Evolutionary conservation across 2,797 vertebrate species (phyloP), one percentile per base, ranked within the genome.

Genomic region (Cheirogaleus major): DNA sequence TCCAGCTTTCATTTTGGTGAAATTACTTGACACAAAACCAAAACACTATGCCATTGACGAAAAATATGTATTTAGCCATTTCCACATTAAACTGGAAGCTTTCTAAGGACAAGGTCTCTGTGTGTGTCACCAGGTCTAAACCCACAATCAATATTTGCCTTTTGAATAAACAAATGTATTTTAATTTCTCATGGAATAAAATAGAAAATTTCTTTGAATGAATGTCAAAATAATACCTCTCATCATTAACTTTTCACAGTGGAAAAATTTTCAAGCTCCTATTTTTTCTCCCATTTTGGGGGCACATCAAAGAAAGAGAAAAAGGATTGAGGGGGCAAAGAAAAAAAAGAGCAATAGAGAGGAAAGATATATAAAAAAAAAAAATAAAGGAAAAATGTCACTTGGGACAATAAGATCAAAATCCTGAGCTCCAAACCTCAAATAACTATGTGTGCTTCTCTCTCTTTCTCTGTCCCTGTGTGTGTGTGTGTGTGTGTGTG

Each of bases 11-110:
- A 69, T 88, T 48, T 70, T 79, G 27, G 35, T 75, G 17, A 65
- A 85, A 82, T 95, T 30, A 78, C 38, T 63, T 93, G 35, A 75
- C 20, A 67, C 43, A 75, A 96, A 95, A 90, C 23, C 18, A 75
- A 80, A 86, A 35, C n/a, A 41, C 50, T 63, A 55, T 20, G 72
- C 4, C 70, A 52, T 30, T 52, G 41, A 43, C 30, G 87, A 91
- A 76, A 65, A 91, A 67, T 41, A 27, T 6, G 15, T 43, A 27
- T 61, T 48, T 32, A 86, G 57, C 59, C 48, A 83, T 91, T 91
- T 95, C 52, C 41, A 30, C 48, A 86, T 48, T 86, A 79, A 85
- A 91, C 3, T 63, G 22, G 48, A 78, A 95, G 41, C 25, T 35
- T 12, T 59, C 9, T 45, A 48, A 95, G 8, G 67, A 87, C 11